These are phyloP conservation scores for Anguilla rostrata DNA, from an alignment of 2,113 vertebrate genomes.

Conservation along the genomic window DNA sequence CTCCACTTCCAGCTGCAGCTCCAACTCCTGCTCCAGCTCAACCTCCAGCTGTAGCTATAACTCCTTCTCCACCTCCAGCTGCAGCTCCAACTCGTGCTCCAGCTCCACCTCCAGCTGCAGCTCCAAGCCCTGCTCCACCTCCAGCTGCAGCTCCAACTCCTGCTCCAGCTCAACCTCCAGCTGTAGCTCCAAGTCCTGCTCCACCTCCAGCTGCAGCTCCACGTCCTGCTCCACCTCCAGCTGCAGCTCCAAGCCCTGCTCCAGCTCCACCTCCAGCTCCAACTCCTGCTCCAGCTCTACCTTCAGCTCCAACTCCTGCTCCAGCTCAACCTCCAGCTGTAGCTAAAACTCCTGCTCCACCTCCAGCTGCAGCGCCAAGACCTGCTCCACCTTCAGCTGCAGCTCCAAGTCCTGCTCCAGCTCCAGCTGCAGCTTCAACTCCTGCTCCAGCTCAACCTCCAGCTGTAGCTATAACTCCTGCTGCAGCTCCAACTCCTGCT, in stretches of 20 bases:
- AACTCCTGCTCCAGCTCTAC: constrained; percentile 29
- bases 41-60: constrained; percentile 6
- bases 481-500: background rate
- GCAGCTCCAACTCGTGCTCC: background rate
- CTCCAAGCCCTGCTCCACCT: background rate
- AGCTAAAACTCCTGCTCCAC: background rate
- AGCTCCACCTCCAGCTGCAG: background rate
- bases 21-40: constrained; percentile 37
- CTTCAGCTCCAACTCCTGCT: background rate
- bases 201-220: background rate
- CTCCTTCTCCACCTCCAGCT: background rate
- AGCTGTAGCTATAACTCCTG: background rate
- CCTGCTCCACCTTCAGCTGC: background rate
- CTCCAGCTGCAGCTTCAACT: constrained; percentile 1
- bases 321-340: background rate
- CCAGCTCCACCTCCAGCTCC: background rate
- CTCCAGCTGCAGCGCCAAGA: too few relatives aligned
- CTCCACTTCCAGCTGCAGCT: constrained; percentile 15
- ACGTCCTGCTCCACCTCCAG: background rate
- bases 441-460: background rate
- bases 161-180: constrained; percentile 20
- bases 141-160: background rate
- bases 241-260: background rate
- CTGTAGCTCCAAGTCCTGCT: background rate
- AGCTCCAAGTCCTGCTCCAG: constrained; percentile 33